These are phyloP conservation scores for Apostichopus californicus DNA, from an alignment of 35 echinoderm and acorn worm genomes.

Conservation along the genomic window DNA sequence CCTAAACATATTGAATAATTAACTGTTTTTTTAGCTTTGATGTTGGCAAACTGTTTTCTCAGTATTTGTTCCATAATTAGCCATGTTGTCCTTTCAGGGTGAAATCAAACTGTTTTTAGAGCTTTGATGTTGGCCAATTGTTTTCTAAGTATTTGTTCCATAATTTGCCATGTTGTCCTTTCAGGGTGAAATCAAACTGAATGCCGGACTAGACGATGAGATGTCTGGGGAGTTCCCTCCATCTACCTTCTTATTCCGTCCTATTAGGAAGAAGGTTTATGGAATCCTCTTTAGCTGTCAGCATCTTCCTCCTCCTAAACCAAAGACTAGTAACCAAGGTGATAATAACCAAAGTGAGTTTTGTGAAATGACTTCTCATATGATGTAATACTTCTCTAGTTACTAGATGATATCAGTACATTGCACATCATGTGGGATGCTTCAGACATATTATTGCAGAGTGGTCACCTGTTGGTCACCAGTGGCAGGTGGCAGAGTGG, in stretches of 20 bases:
- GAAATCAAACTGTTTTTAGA: slow-evolving; percentile 85
- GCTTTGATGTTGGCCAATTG: no score
- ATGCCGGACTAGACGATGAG: slow-evolving; percentile 92
- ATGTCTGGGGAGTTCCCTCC: slow-evolving; percentile 91
- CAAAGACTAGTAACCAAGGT: slow-evolving; percentile 41
- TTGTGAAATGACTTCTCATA: not conserved
- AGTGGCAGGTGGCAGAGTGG: no score
- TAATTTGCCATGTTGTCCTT: not conserved
- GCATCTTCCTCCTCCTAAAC: slow-evolving; percentile 59
- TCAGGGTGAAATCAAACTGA: slow-evolving; percentile 92
- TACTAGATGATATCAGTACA: not conserved
- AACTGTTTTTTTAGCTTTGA: no score
- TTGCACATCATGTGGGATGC: no score
- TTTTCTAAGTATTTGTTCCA: not conserved
- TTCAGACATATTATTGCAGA: no score
- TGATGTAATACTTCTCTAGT: no score
- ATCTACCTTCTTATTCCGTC: slow-evolving; percentile 90
- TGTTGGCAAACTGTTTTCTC: no score
- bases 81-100: slow-evolving; percentile 50
- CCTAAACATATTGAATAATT: no score
- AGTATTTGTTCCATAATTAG: not conserved
- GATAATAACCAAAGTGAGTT: slow-evolving; percentile 36
- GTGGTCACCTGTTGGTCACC: no score
- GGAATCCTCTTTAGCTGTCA: slow-evolving; percentile 93
- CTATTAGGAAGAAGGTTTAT: slow-evolving; percentile 91